Evolutionary conservation across 1,140 invertebrate species (phyloP).

Genomic region (Drosophila repletoides): DNA sequence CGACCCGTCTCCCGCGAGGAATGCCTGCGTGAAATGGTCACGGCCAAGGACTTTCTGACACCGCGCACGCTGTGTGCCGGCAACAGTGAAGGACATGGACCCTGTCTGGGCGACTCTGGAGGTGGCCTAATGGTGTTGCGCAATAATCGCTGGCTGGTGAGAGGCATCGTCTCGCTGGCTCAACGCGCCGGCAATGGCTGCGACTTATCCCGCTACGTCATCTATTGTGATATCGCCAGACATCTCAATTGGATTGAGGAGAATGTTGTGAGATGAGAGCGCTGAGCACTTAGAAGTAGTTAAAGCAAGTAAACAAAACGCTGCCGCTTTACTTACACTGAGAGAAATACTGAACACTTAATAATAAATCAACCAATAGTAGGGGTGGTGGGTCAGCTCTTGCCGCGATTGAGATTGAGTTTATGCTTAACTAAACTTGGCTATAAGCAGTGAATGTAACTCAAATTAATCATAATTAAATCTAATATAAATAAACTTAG

Average conservation of each 20-base stretch:
- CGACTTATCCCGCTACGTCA: conserved; percentile 62
- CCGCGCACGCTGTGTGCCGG: conserved; percentile 71
- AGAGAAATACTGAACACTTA: too few species aligned
- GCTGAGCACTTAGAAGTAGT: not conserved
- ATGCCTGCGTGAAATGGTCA: conserved; percentile 48
- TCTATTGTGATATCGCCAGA: conserved; percentile 66
- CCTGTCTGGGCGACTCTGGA: conserved; percentile 66
- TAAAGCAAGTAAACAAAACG: conserved; percentile 19
- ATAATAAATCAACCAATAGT: too few species aligned
- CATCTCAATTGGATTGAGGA: conserved; percentile 57
- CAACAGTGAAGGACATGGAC: conserved; percentile 52
- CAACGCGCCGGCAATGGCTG: conserved; percentile 38
- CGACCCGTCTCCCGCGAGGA: conserved; percentile 42
- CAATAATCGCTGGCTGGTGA: conserved; percentile 54
- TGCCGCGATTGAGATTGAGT: too few species aligned
- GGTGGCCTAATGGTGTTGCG: conserved; percentile 57
- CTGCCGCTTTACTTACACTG: conserved; percentile 37
- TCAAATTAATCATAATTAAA: too few species aligned
- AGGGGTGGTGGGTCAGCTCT: too few species aligned
- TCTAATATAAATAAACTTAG: too few species aligned
- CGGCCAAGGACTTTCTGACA: conserved; percentile 55
- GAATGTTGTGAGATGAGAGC: conserved; percentile 36
- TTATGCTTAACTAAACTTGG: too few species aligned
- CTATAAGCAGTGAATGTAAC: too few species aligned
- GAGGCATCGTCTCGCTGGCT: conserved; percentile 62